Evolutionary conservation across 1,140 invertebrate species (phyloP), one percentile per base, ranked within the genome.

Genomic region (Drosophila arizonae): DNA sequence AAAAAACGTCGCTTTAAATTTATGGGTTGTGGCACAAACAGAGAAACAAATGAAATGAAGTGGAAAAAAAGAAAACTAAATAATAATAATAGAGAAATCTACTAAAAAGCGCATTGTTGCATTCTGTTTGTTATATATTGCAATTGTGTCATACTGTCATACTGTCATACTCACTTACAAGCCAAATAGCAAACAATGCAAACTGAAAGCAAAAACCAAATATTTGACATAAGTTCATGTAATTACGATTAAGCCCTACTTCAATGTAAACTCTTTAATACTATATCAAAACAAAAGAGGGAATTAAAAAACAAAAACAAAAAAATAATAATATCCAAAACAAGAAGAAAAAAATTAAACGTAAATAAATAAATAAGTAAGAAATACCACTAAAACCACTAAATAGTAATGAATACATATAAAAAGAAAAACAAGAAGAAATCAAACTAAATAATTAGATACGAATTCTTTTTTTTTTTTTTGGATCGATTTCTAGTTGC

Each of bases 211-310:
- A 21, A 61, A 63, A 76, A 67, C 26, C 69, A 75, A 81, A 75
- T 81, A 87, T 78, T 61, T 56, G 76, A 64, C 76, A 41, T 81
- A 86, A 87, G 78, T 75, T 73, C 54, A 76, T 79, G 76, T 82
- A 82, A 85, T 87, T 78, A 72, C 39, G 66, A 76, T 84, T 82
- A 84, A 82, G 80, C 64, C 50, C 52, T 61, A 85, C 65, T 81
- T 72, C 50, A 46, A 39, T 69, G 61, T 13, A 52, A 26, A 68
- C 41, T 45, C 41, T 58, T 30, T 48, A 60, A 60, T 60, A 60
- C 57, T 60, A 60, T 60, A 60, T 60, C 57, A 36, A 72, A 24
- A 62, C 4, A 36, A 28, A 39, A 51, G 26, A 60, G 13, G 2
- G 28, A 30, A 30, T 30, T 30, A 58, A 6, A 13, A 52, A 26